Base-by-base conservation (phyloP, 2,888 invertebrate genomes). In the Cyrtodaria siliqua region DNA sequence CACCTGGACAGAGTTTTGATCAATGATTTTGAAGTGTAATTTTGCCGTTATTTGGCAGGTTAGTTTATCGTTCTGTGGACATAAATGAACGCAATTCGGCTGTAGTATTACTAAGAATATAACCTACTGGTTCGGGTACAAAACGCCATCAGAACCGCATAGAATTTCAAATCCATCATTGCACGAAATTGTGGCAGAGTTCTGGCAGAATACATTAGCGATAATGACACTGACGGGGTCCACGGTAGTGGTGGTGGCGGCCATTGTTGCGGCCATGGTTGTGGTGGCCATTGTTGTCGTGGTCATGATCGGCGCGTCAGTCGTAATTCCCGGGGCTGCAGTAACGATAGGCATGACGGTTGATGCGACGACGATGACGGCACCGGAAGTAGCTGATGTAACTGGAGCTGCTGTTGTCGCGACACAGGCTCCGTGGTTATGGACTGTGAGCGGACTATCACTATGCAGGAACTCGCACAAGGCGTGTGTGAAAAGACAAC, bases 401-500 rank as follows among this genome's bases (percentile, higher is more conserved):
- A 29, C 44, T 23, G 60, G 26, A n/a, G 29, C 57, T 8, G 47
- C 40, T 63, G 57, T 73, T 68, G 50, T 71, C 3, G 44, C 44
- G 71, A 4, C 70, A 47, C 53, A 81, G 60, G 9, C 72, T 38
- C 59, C 84, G 66, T 57, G 83, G 57, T 33, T 77, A 47, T 26
- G 64, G 38, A 44, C 52, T 2, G 18, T 76, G 61, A 60, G 42
- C 26, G 57, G 66, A 47, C 33, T 67, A 3, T 23, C 4, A n/a
- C 24, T 40, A 53, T 72, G 60, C 20, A 44, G n/a, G 78, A 57
- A 82, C 66, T 74, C 85, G 73, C 72, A 85, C 63, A 64, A 24
- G 2, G 79, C 70, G 33, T 79, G 79, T 0, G 64, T 61, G 33
- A 74, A 79, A 50, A 78, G 80, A 47, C 85, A 85, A 26, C 85